Conservation (phyloP, 1,140 invertebrate genomes). For the Papilio xuthus region DNA sequence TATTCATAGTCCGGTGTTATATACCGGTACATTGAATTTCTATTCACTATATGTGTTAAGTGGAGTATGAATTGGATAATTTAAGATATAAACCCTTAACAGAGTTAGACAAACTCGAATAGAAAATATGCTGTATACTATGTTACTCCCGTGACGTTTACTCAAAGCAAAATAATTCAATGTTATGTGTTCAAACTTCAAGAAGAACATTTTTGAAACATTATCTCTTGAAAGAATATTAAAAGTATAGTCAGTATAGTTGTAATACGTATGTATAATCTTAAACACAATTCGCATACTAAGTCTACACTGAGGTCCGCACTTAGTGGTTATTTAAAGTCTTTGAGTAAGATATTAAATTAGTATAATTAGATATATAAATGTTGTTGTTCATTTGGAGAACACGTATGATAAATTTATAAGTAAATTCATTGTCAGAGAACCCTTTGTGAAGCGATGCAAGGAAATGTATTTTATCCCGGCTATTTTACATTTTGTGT, state of each 20-base stretch:
- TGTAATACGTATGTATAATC: no score
- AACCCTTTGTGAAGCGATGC: conserved; percentile 1
- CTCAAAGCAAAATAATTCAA: background rate
- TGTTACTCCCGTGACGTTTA: background rate
- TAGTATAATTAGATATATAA: no score
- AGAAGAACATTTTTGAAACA: no score
- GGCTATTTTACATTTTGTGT: conserved; percentile 15
- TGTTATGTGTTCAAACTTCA: no score
- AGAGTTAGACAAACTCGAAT: background rate
- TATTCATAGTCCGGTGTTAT: conserved; percentile 3
- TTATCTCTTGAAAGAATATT: background rate
- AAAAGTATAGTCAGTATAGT: no score
- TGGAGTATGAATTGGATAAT: conserved; percentile 2
- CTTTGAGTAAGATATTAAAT: no score
- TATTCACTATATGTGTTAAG: conserved; percentile 16
- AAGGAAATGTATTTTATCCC: background rate
- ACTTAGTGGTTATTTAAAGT: background rate
- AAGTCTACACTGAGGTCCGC: no score
- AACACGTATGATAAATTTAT: background rate
- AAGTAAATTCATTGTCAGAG: background rate
- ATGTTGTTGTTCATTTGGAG: background rate
- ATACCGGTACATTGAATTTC: conserved; percentile 14
- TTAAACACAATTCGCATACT: no score
- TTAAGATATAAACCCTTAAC: background rate
- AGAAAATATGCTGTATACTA: background rate